Percentiles rank a stretch among this genome's conserved stretches.
Evolutionary conservation across 2,888 invertebrate genomes (phyloP).

Genomic region (Antheraea assamensis): DNA sequence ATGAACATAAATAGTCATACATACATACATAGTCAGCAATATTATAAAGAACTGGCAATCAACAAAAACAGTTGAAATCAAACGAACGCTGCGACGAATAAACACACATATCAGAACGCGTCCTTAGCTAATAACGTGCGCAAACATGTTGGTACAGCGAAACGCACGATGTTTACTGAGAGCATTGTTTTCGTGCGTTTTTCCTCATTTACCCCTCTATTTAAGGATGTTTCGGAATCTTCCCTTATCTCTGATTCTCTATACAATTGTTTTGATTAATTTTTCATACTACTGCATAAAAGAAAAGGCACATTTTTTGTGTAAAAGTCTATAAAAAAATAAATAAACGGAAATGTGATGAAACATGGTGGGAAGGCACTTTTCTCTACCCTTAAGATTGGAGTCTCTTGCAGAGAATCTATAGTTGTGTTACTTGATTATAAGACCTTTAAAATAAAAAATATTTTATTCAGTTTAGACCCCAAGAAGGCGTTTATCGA

Average conservation of each 20-base stretch:
- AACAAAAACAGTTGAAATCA: constrained; percentile 19
- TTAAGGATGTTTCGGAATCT: constrained; percentile 13
- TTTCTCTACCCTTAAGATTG: too few relatives aligned
- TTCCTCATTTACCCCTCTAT: constrained; percentile 12
- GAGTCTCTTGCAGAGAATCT: too few relatives aligned
- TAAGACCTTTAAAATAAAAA: too few relatives aligned
- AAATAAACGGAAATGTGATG: neutral
- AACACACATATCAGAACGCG: constrained; percentile 14
- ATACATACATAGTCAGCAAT: neutral
- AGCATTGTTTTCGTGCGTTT: constrained; percentile 22
- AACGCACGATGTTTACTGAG: constrained; percentile 23
- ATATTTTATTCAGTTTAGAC: too few relatives aligned
- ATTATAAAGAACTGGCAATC: constrained; percentile 10
- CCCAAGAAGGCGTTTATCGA: too few relatives aligned
- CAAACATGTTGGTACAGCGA: constrained; percentile 30
- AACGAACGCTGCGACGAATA: constrained; percentile 9
- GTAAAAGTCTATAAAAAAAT: too few relatives aligned
- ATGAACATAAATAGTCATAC: too few relatives aligned
- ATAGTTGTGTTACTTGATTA: too few relatives aligned
- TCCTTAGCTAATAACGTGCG: constrained; percentile 24
- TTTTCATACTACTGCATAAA: neutral
- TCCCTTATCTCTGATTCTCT: constrained; percentile 11
- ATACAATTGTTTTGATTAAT: constrained; percentile 6
- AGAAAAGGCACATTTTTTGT: neutral
- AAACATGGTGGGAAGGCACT: neutral